Conservation (phyloP, 37 sponge, comb jelly and placozoan genomes). For the Theonella swinhoei region DNA sequence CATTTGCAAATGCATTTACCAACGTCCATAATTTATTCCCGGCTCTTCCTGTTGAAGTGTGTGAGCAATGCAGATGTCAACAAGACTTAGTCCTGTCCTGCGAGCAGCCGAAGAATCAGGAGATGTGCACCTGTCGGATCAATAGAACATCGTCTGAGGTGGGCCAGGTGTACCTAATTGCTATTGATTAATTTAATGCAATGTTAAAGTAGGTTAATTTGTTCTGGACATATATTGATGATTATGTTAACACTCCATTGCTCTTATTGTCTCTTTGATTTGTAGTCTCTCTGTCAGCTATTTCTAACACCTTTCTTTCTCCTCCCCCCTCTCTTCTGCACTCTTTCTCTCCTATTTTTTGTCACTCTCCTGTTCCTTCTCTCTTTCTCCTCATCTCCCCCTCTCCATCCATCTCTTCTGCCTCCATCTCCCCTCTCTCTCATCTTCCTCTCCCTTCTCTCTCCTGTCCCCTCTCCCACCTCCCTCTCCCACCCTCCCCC, state of each 20-base stretch:
- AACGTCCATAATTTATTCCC: not conserved
- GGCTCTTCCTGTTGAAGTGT: not conserved
- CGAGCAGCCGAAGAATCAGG: conserved; percentile 15
- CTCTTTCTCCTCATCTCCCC: not conserved
- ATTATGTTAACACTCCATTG: no score
- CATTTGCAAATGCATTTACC: conserved; percentile 20
- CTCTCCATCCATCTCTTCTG: not conserved
- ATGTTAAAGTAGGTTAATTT: not conserved
- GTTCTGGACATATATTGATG: not conserved
- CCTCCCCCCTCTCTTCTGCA: no score
- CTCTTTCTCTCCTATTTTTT: not conserved
- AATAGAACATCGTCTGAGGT: conserved; percentile 13
- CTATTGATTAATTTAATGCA: no score
- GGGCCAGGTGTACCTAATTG: conserved; percentile 1
- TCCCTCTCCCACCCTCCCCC: not conserved
- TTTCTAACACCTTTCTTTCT: no score
- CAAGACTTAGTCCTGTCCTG: conserved; percentile 3
- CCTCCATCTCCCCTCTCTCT: not conserved
- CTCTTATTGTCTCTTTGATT: no score
- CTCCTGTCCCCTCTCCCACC: not conserved
- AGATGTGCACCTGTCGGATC: conserved; percentile 1
- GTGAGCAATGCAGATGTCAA: conserved; percentile 21
- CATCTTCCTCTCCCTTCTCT: not conserved
- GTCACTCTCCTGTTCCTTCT: not conserved
- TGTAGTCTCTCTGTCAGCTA: not conserved